Evolutionary conservation across 2,797 vertebrate species (phyloP).

Genomic region (Oreochromis mossambicus): DNA sequence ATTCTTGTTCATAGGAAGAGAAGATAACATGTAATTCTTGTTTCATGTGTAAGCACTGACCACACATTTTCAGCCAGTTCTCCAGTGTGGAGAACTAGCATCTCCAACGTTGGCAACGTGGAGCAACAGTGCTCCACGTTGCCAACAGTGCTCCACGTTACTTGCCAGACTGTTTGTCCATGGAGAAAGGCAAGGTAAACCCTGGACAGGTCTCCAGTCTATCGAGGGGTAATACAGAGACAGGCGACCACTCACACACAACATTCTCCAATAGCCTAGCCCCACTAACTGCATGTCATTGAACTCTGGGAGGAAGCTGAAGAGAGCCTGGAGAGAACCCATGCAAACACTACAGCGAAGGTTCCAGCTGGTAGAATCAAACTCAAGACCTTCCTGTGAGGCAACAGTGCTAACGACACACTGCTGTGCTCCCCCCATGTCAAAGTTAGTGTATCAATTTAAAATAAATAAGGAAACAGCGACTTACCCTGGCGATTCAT

Average conservation of each 20-base stretch:
- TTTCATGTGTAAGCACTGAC: background rate
- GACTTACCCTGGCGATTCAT: background rate
- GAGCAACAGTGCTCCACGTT: no score
- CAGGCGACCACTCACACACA: background rate
- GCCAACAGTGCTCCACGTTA: no score
- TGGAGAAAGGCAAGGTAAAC: background rate
- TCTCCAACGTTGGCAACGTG: background rate
- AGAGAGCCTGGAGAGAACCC: background rate
- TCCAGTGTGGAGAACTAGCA: background rate
- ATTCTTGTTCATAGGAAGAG: background rate
- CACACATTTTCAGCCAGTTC: background rate
- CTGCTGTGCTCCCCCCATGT: background rate
- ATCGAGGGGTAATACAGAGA: background rate
- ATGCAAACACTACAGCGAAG: background rate
- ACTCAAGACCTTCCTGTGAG: background rate
- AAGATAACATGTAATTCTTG: background rate
- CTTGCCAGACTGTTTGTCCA: background rate
- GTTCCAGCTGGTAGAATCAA: background rate
- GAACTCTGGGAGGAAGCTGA: background rate
- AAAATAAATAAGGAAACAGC: background rate
- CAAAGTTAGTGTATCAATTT: background rate
- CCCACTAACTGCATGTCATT: background rate
- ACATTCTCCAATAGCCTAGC: background rate
- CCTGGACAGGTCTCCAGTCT: background rate
- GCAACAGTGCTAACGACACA: background rate